Percentiles rank a stretch among this genome's conserved stretches.
Evolutionary conservation across 2,888 invertebrate genomes (phyloP).

Genomic region (Tipula helvola): DNA sequence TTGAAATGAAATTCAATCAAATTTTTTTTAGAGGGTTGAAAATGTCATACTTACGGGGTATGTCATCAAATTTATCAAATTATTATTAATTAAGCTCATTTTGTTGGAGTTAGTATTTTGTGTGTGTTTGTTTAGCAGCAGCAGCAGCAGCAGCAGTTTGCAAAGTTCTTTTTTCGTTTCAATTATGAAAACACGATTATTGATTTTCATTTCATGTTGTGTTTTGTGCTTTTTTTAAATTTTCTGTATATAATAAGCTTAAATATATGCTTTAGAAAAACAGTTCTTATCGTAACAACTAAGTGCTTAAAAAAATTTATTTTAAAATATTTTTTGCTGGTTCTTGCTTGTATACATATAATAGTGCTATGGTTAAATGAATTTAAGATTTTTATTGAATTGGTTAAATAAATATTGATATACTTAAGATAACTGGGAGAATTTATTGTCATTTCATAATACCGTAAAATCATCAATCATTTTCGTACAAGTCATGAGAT

Average conservation of each 20-base stretch:
- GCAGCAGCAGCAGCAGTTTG: background rate
- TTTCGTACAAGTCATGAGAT: too few species aligned
- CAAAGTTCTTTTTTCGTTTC: background rate
- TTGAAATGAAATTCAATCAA: too few species aligned
- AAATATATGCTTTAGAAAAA: background rate
- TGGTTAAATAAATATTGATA: background rate
- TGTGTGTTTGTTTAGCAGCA: background rate
- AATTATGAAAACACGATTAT: background rate
- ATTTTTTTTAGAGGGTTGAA: background rate
- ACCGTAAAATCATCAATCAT: too few species aligned
- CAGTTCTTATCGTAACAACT: background rate
- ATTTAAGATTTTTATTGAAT: background rate
- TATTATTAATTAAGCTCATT: background rate
- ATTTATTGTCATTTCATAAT: too few species aligned
- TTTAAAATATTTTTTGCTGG: background rate
- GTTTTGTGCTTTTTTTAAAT: background rate
- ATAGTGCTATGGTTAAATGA: background rate
- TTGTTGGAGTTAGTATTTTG: too few species aligned
- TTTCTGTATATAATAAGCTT: background rate
- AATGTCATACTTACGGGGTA: background rate
- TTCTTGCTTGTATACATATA: background rate
- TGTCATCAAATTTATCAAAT: background rate
- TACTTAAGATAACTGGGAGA: too few species aligned
- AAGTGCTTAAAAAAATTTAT: background rate
- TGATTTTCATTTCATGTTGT: background rate